Evolutionary conservation across 1,140 invertebrate genomes (phyloP).

Genomic region (Cydia strobilella): DNA sequence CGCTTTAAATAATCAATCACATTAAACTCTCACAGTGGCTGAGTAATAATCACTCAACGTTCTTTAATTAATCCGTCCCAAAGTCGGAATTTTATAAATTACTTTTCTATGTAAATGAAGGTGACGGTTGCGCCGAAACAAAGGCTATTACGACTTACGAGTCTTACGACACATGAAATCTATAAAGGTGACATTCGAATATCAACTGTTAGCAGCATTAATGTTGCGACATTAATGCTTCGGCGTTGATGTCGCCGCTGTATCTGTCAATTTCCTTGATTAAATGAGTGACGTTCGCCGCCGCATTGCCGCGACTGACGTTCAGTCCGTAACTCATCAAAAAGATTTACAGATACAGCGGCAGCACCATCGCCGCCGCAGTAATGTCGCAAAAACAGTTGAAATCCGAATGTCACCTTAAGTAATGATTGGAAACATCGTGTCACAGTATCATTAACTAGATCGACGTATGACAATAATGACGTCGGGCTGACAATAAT

Average conservation of each 20-base stretch:
- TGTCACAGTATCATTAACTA: slow-evolving; percentile 27
- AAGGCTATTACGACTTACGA: slow-evolving; percentile 9
- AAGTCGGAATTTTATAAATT: slow-evolving; percentile 16
- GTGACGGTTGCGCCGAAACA: slow-evolving; percentile 15
- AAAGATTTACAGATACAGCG: no score
- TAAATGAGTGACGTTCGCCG: no score
- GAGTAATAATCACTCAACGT: slow-evolving; percentile 7
- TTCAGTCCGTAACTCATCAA: no score
- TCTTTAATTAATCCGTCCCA: slow-evolving; percentile 12
- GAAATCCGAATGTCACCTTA: neutral
- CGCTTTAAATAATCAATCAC: slow-evolving; percentile 8
- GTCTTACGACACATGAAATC: neutral
- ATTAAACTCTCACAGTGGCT: slow-evolving; percentile 14
- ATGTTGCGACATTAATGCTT: no score
- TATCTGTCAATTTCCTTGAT: no score
- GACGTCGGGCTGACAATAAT: slow-evolving; percentile 28
- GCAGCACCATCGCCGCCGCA: no score
- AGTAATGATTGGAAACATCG: slow-evolving; percentile 23
- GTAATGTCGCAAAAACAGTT: no score
- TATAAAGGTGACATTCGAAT: neutral
- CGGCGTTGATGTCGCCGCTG: no score
- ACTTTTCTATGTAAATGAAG: slow-evolving; percentile 17
- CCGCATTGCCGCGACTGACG: no score
- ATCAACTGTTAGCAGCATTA: no score
- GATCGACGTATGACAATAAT: slow-evolving; percentile 27